Evolutionary conservation across 2,797 vertebrate genomes (phyloP), one percentile per base, ranked within the genome.

Genomic region (Ataeniobius toweri): DNA sequence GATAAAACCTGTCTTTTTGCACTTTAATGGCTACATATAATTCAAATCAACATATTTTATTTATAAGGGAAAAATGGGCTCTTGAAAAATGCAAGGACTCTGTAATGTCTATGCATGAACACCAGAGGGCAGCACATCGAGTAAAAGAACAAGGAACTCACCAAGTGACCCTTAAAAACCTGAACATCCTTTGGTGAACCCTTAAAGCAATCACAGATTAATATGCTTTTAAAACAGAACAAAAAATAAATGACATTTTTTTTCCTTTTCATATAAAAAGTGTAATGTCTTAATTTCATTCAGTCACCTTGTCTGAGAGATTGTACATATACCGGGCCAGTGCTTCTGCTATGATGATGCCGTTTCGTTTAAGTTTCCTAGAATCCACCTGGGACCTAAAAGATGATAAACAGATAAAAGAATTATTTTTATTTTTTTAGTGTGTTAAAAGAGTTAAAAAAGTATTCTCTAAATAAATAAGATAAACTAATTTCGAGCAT

Each of bases 321-420:
- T 95, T 95, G 83, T 94, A 97, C 92, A 97, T 94, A 22, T 91
- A 94, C 39, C 94, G 91, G 0, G 92, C 94, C 80, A 97, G 89
- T 0, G 95, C 85, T 84, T 97, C 96, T 13, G 94, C 95, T 55
- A 97, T 80, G 58, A 96, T 90, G 80, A 96, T 58, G 0, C 93
- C 88, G 22, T 96, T 97, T 9, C 96, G 92, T 61, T 93, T 95
- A 44, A 96, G 91, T 81, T 94, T 96, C 83, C 92, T 93, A 59
- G 94, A 86, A 86, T 96, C 95, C 80, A 96, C 91, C 39, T 94
- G 94, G 53, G 94, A 92, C 82, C 96, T 97, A 74, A 50, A 53
- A 73, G 0, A 71, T 59, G 24, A 81, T 18, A 56, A n/a, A 76
- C 36, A 73, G 24, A 77, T 36, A 2, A 80, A 9, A 68, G 4